A percentile compares a stretch with the other conserved stretches of the same genome.
phyloP scores from a whole-genome alignment of 1,140 invertebrate species.

The Atta texana region DNA sequence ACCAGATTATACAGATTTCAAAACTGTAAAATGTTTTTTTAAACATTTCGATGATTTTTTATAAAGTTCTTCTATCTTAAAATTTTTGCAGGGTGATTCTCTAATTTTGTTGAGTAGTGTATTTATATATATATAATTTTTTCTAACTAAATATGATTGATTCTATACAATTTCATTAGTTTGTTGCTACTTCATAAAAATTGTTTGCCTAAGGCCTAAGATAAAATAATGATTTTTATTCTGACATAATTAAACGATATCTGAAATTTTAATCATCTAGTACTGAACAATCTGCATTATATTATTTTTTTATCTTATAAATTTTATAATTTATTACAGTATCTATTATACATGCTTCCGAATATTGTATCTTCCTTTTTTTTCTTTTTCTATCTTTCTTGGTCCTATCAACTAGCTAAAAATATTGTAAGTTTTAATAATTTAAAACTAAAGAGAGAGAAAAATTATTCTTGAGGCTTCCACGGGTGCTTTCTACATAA shows the following conservation, averaged over 20 bases:
- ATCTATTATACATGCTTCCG: background rate
- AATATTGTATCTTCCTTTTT: background rate
- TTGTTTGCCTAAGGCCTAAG: background rate
- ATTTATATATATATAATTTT: slow-evolving; percentile 5
- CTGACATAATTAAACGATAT: background rate
- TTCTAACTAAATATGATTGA: background rate
- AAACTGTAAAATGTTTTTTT: no score
- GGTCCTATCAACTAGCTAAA: background rate
- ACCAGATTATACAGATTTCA: no score
- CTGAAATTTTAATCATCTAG: background rate
- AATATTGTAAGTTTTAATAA: slow-evolving; percentile 20
- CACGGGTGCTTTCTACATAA: no score
- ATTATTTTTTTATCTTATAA: background rate
- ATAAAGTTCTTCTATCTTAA: no score
- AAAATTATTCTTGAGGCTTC: no score
- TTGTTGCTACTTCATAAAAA: background rate
- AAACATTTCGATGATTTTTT: no score
- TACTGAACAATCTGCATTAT: background rate
- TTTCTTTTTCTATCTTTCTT: background rate
- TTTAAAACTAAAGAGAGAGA: background rate
- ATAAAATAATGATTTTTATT: background rate
- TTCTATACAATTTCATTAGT: background rate
- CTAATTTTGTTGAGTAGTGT: no score
- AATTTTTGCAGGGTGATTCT: no score
- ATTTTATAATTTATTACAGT: slow-evolving; percentile 17